A percentile compares a stretch with the other conserved stretches of the same genome.
Conservation (phyloP, 2,113 vertebrate species). For the Poicephalus gulielmi region DNA sequence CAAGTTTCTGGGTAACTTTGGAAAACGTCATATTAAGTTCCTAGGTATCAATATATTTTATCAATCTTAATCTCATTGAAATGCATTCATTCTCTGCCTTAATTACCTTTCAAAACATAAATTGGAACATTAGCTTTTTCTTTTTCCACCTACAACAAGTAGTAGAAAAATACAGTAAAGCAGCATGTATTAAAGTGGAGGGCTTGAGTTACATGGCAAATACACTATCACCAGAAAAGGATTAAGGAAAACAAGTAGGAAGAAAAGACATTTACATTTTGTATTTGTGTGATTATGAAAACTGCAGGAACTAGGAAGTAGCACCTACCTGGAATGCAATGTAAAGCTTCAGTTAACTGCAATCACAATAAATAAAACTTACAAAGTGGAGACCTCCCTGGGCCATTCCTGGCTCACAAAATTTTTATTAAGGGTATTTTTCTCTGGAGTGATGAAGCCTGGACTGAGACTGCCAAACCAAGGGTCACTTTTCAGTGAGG, state of each 20-base stretch:
- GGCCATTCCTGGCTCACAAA: not conserved
- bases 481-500: not conserved
- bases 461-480: not conserved
- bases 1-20: not conserved
- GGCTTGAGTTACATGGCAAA: not conserved
- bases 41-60: not conserved
- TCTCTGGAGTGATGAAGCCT: not conserved
- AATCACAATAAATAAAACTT: not conserved
- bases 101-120: not conserved
- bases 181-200: not conserved
- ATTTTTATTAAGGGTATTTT: not conserved
- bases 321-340: not conserved
- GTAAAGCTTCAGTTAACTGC: not conserved
- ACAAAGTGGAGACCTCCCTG: not conserved
- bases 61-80: not conserved
- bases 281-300: not conserved
- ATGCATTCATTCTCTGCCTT: not conserved
- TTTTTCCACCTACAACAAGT: not conserved
- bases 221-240: not conserved
- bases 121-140: not conserved
- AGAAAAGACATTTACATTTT: not conserved
- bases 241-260: not conserved
- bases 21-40: not conserved
- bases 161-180: not conserved
- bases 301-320: not conserved